Base-by-base conservation (phyloP, 64 coral and sea anemone species). In the Pocillopora verrucosa region DNA sequence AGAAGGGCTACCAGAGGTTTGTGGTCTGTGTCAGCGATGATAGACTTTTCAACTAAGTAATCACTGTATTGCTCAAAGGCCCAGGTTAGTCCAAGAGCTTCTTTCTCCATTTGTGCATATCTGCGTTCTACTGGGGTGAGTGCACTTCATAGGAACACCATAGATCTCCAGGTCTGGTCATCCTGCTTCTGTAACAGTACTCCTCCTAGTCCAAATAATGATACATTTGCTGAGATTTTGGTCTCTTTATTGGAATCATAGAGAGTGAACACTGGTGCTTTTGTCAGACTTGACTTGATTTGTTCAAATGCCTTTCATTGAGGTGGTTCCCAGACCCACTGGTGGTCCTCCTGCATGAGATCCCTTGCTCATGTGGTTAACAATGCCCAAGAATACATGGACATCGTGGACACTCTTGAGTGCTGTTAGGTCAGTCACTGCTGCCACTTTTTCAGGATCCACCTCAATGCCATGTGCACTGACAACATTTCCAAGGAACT, bases 21-120 rank as follows among this genome's bases (percentile, higher is more conserved):
- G 80, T 91, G 89, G 57, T 91, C 80, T 15, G 89, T 91, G 16
- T 83, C 79, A 14, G 59, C 38, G 37, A 13, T 11, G 19, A 91
- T 83, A 10, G 61, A 70, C 51, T 91, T 84, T 9, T 76, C 76
- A 79, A 79, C 72, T 9, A 92, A 72, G 41, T 92, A 88, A 16
- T 89, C 76, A 15, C 77, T 76, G 10, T 56, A 93, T 36, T 82
- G 75, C 61, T 92, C 80, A 24, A 80, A 92, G 56, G 90, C 83
- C 90, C 90, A 92, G 34, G 83, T 87, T 20, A 87, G 22, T n/a
- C 72, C 90, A 24, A 92, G 26, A 16, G 73, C 36, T 30, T 92
- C 82, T 78, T 87, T 87, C 25, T 92, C 91, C 51, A 92, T 92
- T 58, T 76, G 68, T 16, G 92, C 67, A 69, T 89, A 89, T 61